phyloP scores from a whole-genome alignment of 2,113 vertebrate species.

The Tympanuchus pallidicinctus region DNA sequence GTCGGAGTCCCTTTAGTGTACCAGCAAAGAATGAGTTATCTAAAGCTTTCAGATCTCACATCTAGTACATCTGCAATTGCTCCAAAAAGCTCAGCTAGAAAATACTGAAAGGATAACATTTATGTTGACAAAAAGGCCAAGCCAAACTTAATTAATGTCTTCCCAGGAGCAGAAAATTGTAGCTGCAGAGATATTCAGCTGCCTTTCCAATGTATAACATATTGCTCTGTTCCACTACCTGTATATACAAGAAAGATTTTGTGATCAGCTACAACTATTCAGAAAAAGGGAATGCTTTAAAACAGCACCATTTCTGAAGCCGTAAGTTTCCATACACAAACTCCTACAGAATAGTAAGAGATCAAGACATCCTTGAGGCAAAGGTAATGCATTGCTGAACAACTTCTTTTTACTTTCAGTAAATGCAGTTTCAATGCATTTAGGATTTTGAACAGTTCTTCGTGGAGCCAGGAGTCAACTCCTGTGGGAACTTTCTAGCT shows the following conservation, averaged over 20 bases:
- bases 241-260: background rate
- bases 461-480: too few relatives aligned
- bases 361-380: background rate
- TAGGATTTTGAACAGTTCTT: background rate
- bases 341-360: background rate
- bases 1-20: background rate
- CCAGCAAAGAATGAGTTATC: background rate
- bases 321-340: background rate
- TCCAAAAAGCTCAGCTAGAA: constrained; percentile 3
- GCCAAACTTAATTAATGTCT: background rate
- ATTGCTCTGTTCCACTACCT: background rate
- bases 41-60: background rate
- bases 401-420: background rate
- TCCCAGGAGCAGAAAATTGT: background rate
- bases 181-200: background rate
- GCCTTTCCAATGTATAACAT: background rate
- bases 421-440: background rate
- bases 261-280: background rate
- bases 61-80: background rate
- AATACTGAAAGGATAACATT: constrained; percentile 8
- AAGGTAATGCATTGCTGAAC: background rate
- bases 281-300: background rate
- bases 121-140: constrained; percentile 6
- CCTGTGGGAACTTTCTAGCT: too few relatives aligned
- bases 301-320: background rate